Evolutionary conservation across 2,113 vertebrate species (phyloP).

Genomic region (Myotis yumanensis): DNA sequence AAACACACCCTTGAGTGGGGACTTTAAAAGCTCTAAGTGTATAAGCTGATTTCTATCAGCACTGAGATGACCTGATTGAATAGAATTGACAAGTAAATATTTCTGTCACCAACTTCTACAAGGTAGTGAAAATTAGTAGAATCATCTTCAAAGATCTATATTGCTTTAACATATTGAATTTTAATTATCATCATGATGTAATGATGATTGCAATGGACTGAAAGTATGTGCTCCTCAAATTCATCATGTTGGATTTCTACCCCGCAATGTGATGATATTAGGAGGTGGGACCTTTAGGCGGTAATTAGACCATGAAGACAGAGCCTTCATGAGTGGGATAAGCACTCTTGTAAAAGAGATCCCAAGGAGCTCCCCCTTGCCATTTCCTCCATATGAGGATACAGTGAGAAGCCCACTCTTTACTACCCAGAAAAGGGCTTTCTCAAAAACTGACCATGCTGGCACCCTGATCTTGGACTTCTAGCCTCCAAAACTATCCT

Average conservation of each 20-base stretch:
- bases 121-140: slow-evolving; percentile 6
- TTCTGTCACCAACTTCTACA: neutral
- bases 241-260: neutral
- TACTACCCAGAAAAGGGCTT: neutral
- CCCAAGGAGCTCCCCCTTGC: neutral
- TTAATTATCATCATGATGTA: neutral
- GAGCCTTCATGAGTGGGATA: neutral
- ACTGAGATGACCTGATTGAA: neutral
- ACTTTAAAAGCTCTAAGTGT: neutral
- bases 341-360: neutral
- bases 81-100: neutral
- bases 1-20: neutral
- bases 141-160: neutral
- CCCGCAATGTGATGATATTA: neutral
- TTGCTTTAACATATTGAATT: neutral
- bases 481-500: neutral
- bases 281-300: neutral
- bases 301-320: neutral
- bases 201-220: neutral
- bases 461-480: neutral
- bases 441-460: neutral
- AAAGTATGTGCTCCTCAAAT: neutral
- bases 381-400: neutral
- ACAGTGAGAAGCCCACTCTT: neutral
- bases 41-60: neutral